Base-by-base conservation (phyloP, 2,888 invertebrate species). In the Silvanus unidentatus region DNA sequence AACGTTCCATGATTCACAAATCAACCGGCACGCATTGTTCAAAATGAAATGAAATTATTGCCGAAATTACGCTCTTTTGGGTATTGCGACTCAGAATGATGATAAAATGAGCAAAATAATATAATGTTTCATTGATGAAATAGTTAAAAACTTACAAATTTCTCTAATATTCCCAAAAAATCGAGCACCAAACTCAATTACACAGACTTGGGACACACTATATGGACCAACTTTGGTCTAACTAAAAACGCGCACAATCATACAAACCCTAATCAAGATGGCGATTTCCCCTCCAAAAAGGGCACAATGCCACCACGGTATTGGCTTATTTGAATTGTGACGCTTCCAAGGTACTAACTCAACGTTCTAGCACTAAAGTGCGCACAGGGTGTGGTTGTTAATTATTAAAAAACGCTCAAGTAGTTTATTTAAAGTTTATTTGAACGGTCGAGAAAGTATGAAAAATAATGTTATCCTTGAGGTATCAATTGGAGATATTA, bases 161-260 rank as follows among this genome's bases (percentile, higher is more conserved):
- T 42, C 46, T 47, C 42, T 50, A 56, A 52, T 62, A 65, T 64
- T 58, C 62, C 57, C 53, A 54, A 57, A 57, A 58, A 58, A 54
- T 54, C 48, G 53, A 53, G 56, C 57, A 59, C 57, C 50, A 50
- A 54, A 55, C 47, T 47, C 43, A 55, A 51, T 53, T 50, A 50
- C 56, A 63, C 60, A 57, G 57, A 47, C 58, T 52, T 58, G 48
- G n/a, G 47, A n/a, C 22, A 46, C 50, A 54, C 52, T 45, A 44
- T 40, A 45, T 57, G 53, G 54, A 63, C 56, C 58, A 59, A 65
- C 59, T 62, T 62, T 57, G 52, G 51, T 55, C 57, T 54, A 59
- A 68, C 66, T 68, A 60, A 66, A 37, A 65, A 60, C 65, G 69
- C 69, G 68, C 66, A 68, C 57, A 60, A 65, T 62, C 63, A 51